Base-by-base conservation (phyloP, 1,140 invertebrate genomes). In the Drosophila ercepeae region DNA sequence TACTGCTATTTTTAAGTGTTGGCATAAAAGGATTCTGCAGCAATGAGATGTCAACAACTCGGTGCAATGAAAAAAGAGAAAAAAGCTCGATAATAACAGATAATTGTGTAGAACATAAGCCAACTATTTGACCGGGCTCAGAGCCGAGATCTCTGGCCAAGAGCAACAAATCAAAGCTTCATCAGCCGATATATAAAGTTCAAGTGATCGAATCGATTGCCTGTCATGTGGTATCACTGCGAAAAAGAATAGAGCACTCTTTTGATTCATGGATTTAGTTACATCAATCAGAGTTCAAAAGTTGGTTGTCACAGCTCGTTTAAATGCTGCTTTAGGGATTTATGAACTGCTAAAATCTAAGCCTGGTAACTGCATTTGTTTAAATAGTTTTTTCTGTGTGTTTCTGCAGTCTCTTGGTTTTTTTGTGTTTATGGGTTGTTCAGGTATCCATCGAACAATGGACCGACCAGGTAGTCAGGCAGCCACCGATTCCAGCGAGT, bases 31-130 rank as follows among this genome's bases (percentile, higher is more conserved):
- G 78, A 55, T 60, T 42, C 69, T 44, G 53, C 41, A 42, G 61
- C 72, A 88, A 88, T 82, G 83, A 88, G 77, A 82, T 88, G 83
- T 88, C 77, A 88, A 82, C 78, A 72, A 78, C 57, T 82, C 59
- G 42, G 50, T 13, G 36, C 59, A 51, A 42, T 64, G 52, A 41
- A 64, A 75, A 42, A 49, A 41, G 39, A 53, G n/a, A 46, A 64
- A 76, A 42, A 46, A 82, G 73, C 65, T 81, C 79, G 82, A 88
- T 88, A 88, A 88, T 88, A 88, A 88, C 82, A 89, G 84, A 83
- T 89, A 89, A 89, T 89, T 89, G 84, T 89, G 84, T 89, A 89
- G 86, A 89, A 89, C 84, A 89, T 89, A 84, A 86, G 79, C 76
- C 72, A 89, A 79, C 84, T 89, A 89, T 89, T 89, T 89, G 53